phyloP scores from a whole-genome alignment of 2,113 vertebrate genomes.

The Hydrochoerus hydrochaeris region DNA sequence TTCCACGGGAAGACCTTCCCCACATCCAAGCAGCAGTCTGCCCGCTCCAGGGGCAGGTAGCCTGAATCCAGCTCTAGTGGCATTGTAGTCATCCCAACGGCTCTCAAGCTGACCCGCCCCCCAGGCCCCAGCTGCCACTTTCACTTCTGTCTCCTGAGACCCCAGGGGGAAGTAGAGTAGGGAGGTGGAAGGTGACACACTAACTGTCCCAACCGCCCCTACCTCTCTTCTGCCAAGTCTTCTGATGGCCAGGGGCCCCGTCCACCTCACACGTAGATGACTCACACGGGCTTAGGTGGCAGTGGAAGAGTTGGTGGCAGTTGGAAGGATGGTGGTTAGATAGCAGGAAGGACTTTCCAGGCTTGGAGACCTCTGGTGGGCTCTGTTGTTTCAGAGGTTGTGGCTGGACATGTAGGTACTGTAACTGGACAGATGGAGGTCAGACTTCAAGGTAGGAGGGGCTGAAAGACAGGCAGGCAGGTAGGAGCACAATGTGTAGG shows the following conservation, averaged over 20 bases:
- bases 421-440: neutral
- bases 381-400: neutral
- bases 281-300: neutral
- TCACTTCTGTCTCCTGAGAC: conserved; percentile 86
- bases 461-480: neutral
- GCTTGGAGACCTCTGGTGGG: neutral
- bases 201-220: conserved; percentile 81
- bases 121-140: conserved; percentile 87
- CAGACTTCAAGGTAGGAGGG: neutral
- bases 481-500: neutral
- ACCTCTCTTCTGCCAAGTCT: neutral
- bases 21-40: conserved; percentile 22
- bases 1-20: conserved; percentile 49
- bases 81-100: conserved; percentile 45
- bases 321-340: neutral
- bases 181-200: conserved; percentile 84
- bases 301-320: neutral
- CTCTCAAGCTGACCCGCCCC: conserved; percentile 49
- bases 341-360: conserved; percentile 8
- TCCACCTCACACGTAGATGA: neutral
- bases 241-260: neutral
- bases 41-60: neutral
- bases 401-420: neutral
- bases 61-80: neutral
- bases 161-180: conserved; percentile 86